Evolutionary conservation across 2,797 vertebrate species (phyloP).

Genomic region (Enteromius argenteus): DNA sequence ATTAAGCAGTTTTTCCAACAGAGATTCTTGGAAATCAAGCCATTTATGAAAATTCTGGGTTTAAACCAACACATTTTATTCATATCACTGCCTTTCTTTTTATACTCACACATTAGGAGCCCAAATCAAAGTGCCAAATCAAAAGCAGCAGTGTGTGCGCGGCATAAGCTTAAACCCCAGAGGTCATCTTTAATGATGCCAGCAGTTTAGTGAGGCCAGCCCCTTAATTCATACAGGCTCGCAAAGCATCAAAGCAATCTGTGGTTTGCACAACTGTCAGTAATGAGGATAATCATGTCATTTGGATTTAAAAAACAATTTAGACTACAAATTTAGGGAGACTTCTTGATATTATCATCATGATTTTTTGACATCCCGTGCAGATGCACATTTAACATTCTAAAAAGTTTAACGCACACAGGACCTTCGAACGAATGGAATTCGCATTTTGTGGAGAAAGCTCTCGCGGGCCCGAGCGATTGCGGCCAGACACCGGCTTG

Average conservation of each 20-base stretch:
- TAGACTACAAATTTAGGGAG: constrained; percentile 13
- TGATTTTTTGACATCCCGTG: constrained; percentile 1
- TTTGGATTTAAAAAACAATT: constrained; percentile 34
- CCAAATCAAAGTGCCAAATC: constrained; percentile 53
- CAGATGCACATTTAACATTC: neutral
- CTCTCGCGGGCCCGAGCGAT: neutral
- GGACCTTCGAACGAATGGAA: neutral
- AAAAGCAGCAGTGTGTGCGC: constrained; percentile 30
- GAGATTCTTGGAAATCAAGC: constrained; percentile 27
- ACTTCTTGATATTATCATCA: constrained; percentile 36
- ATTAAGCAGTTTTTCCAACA: constrained; percentile 3
- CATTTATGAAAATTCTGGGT: constrained; percentile 27
- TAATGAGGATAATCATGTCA: constrained; percentile 42
- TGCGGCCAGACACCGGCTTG: neutral
- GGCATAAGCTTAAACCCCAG: constrained; percentile 46
- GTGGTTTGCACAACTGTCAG: constrained; percentile 37
- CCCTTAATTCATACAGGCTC: constrained; percentile 42
- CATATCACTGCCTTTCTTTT: constrained; percentile 74
- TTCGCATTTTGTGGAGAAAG: neutral
- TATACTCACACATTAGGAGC: constrained; percentile 27
- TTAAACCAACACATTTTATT: constrained; percentile 38
- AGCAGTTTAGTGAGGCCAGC: constrained; percentile 45
- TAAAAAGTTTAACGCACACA: neutral
- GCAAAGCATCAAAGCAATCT: constrained; percentile 35
- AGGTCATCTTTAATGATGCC: constrained; percentile 60